These are phyloP conservation scores for Myzus persicae DNA, from an alignment of 1,140 invertebrate genomes.

Conservation along the genomic window DNA sequence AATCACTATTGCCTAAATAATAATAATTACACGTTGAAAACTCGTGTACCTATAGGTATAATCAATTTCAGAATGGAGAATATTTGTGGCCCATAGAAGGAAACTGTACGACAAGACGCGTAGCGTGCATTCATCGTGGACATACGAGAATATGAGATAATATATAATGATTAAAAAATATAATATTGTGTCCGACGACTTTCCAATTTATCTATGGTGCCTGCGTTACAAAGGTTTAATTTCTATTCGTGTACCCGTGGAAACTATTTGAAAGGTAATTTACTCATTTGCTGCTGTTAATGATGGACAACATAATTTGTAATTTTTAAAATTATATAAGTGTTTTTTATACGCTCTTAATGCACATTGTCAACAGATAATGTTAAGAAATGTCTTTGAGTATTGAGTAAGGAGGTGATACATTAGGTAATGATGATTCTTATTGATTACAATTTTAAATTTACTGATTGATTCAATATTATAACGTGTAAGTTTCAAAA, in stretches of 20 bases:
- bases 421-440: too few relatives aligned
- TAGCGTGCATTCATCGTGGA: neutral
- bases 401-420: too few relatives aligned
- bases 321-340: neutral
- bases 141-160: neutral
- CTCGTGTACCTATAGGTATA: neutral
- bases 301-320: neutral
- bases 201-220: constrained; percentile 16
- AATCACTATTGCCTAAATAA: neutral
- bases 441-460: too few relatives aligned
- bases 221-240: neutral
- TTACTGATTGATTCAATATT: too few relatives aligned
- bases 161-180: constrained; percentile 11
- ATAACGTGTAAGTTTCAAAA: too few relatives aligned
- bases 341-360: neutral
- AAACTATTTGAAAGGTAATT: constrained; percentile 7
- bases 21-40: neutral
- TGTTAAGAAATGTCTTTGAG: too few relatives aligned
- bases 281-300: neutral
- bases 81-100: neutral
- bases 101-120: neutral
- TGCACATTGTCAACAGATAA: neutral
- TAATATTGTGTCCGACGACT: neutral
- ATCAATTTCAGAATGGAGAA: neutral
- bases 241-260: neutral